Percentiles rank a stretch among this genome's conserved stretches.
phyloP scores from a whole-genome alignment of 2,888 invertebrate species.

The Ophioninae sp. region DNA sequence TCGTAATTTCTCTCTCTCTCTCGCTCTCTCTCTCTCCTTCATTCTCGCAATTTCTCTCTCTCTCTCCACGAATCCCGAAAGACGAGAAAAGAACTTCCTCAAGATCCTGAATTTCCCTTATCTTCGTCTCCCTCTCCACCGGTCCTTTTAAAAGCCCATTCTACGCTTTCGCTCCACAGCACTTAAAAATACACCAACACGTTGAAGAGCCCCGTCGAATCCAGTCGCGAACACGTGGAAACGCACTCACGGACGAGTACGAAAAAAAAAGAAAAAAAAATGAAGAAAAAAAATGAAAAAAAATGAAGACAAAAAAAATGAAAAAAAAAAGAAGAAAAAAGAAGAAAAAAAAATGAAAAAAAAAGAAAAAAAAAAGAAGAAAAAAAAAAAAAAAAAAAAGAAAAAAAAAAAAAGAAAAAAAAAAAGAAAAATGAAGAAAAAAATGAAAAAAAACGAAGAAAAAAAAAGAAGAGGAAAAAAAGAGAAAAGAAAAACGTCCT shows the following conservation, averaged over 20 bases:
- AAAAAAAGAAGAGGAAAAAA: too few species aligned
- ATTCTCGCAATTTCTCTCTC: conserved; percentile 33
- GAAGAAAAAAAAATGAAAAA: too few species aligned
- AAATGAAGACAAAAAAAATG: too few species aligned
- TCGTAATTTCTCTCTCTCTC: too few species aligned
- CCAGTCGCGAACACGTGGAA: neutral
- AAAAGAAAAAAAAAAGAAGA: too few species aligned
- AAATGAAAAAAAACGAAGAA: too few species aligned
- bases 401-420: too few species aligned
- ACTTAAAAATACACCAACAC: neutral
- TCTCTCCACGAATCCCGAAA: conserved; percentile 7
- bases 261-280: neutral
- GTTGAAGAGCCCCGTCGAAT: neutral
- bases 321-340: too few species aligned
- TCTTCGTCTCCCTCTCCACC: neutral
- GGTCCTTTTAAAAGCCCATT: neutral
- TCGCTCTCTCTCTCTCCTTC: conserved; percentile 42
- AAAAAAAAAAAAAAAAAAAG: too few species aligned
- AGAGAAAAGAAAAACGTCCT: neutral
- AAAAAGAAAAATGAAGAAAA: too few species aligned
- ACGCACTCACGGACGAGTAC: neutral
- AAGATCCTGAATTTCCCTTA: conserved; percentile 16
- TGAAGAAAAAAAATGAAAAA: neutral
- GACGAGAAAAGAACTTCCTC: conserved; percentile 3
- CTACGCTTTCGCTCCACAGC: neutral